Evolutionary conservation across 2,797 vertebrate genomes (phyloP).

Genomic region (Poeciliopsis infans): DNA sequence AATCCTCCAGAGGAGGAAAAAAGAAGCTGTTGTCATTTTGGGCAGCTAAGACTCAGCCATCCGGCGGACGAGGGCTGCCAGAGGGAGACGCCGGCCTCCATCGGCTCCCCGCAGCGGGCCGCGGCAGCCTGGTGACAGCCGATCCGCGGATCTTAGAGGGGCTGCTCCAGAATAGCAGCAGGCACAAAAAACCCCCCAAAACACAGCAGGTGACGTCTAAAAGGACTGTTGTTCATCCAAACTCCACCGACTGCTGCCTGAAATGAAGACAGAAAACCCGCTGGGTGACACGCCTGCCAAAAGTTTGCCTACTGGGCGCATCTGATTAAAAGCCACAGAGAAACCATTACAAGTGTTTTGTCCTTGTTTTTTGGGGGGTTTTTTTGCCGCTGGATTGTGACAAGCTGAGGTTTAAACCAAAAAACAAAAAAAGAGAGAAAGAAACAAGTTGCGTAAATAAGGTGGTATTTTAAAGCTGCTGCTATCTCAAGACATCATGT

Average conservation of each 20-base stretch:
- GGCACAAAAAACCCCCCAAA: not conserved
- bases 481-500: not conserved
- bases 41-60: slow-evolving; percentile 40
- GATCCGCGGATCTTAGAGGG: slow-evolving; percentile 2
- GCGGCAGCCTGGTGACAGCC: slow-evolving; percentile 30
- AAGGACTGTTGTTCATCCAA: not conserved
- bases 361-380: no score
- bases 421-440: no score
- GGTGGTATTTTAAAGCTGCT: not conserved
- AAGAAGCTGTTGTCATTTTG: slow-evolving; percentile 54
- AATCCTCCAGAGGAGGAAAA: not conserved
- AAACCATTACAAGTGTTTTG: not conserved
- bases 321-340: not conserved
- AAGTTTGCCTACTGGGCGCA: not conserved
- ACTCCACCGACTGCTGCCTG: not conserved
- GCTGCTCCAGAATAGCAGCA: slow-evolving; percentile 27
- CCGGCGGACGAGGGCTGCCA: slow-evolving; percentile 38
- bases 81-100: slow-evolving; percentile 44
- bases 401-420: not conserved
- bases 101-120: slow-evolving; percentile 14
- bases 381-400: not conserved
- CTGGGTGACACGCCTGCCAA: not conserved
- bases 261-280: not conserved
- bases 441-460: not conserved
- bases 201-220: not conserved